These are phyloP conservation scores for Scaptodrosophila latifasciaeformis DNA, from an alignment of 2,888 invertebrate species.

Conservation along the genomic window DNA sequence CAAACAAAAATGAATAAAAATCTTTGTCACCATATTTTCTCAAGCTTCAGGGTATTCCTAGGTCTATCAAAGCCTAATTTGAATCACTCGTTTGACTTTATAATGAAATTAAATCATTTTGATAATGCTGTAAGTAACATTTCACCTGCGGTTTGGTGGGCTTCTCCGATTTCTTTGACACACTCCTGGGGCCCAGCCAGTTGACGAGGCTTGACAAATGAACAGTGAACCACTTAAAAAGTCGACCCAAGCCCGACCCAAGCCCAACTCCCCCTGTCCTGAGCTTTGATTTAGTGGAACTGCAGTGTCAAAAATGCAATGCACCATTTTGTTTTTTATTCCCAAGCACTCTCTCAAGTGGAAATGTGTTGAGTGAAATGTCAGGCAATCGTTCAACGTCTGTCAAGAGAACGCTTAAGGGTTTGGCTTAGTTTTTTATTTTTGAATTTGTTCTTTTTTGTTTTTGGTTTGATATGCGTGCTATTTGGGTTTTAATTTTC, in stretches of 20 bases:
- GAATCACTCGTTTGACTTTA: no score
- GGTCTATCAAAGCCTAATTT: no score
- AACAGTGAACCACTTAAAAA: slow-evolving; percentile 28
- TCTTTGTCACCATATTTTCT: no score
- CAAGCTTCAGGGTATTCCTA: no score
- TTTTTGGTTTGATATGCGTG: no score
- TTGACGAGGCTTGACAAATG: slow-evolving; percentile 60
- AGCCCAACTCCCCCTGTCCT: background rate
- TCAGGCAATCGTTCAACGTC: slow-evolving; percentile 52
- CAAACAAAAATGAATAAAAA: no score
- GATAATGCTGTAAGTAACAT: background rate
- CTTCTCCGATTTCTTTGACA: no score
- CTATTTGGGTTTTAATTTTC: slow-evolving; percentile 4
- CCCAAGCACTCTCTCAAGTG: background rate
- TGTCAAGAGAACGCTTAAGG: background rate
- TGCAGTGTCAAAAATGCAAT: slow-evolving; percentile 51
- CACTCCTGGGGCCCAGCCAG: slow-evolving; percentile 5
- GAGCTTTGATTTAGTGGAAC: slow-evolving; percentile 47
- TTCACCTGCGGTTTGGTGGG: no score
- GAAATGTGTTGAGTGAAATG: slow-evolving; percentile 46
- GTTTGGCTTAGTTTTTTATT: background rate
- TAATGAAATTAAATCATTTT: slow-evolving; percentile 61
- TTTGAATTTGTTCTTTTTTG: no score
- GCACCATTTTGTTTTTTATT: slow-evolving; percentile 35
- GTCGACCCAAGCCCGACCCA: no score